These are phyloP conservation scores for Electrophaes corylata DNA, from an alignment of 2,888 invertebrate species.

Conservation along the genomic window DNA sequence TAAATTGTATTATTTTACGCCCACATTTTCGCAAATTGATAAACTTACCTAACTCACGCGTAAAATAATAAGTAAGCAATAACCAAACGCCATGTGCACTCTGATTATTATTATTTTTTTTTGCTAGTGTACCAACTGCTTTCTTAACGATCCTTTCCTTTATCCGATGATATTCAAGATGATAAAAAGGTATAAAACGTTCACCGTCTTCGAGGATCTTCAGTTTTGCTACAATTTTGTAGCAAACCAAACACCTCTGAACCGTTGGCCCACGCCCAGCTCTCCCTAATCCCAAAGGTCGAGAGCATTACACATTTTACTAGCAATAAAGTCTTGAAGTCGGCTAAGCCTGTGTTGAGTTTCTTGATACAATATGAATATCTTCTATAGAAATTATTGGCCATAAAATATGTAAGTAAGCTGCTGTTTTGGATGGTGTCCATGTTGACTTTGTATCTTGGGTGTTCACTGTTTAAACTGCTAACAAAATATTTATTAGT, in stretches of 20 bases:
- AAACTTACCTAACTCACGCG: no score
- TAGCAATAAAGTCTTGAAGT: conserved; percentile 38
- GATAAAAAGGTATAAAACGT: no score
- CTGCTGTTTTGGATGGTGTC: conserved; percentile 33
- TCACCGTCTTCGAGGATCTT: not conserved
- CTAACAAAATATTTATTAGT: not conserved
- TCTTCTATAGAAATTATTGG: conserved; percentile 30
- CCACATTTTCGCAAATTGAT: no score
- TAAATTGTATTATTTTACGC: no score
- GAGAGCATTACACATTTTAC: conserved; percentile 36
- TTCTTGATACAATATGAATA: conserved; percentile 32
- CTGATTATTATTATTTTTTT: no score
- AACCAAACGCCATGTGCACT: no score
- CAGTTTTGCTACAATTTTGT: conserved; percentile 26
- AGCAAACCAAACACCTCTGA: conserved; percentile 23
- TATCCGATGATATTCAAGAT: no score
- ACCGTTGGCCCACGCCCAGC: conserved; percentile 21
- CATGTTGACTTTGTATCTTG: conserved; percentile 38
- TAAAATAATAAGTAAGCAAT: no score
- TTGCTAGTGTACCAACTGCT: no score
- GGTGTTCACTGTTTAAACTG: not conserved
- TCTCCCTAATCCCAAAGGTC: conserved; percentile 30
- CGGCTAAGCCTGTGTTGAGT: conserved; percentile 33
- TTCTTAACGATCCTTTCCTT: no score
- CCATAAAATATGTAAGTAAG: conserved; percentile 35